Conservation (phyloP, 2,113 vertebrate genomes). For the Anguilla japonica region DNA sequence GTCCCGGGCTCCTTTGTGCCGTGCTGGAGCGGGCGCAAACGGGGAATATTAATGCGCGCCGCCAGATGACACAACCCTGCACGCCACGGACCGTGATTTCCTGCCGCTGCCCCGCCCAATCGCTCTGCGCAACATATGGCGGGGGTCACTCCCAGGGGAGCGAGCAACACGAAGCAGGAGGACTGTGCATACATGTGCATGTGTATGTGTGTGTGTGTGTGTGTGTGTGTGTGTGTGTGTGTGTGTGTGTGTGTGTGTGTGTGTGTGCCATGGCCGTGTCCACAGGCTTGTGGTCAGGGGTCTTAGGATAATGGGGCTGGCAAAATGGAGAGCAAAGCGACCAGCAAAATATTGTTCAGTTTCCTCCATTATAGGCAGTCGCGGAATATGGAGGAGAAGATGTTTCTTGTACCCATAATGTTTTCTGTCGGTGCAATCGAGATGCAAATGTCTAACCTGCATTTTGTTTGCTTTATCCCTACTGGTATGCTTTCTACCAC, state of each 20-base stretch:
- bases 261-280: slow-evolving; percentile 3
- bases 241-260: not conserved
- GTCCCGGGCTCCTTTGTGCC: not conserved
- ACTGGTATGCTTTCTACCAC: too few relatives aligned
- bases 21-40: not conserved
- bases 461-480: too few relatives aligned
- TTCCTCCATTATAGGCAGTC: too few relatives aligned
- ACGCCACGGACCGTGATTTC: not conserved
- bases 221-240: not conserved
- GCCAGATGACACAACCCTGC: not conserved
- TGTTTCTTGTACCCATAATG: too few relatives aligned
- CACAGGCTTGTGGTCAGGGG: not conserved
- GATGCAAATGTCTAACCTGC: too few relatives aligned
- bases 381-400: too few relatives aligned
- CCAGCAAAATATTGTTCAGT: too few relatives aligned
- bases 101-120: not conserved
- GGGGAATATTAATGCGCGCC: not conserved
- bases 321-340: too few relatives aligned
- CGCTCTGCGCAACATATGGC: not conserved
- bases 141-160: not conserved
- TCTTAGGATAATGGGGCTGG: too few relatives aligned
- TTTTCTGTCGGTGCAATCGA: too few relatives aligned
- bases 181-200: not conserved
- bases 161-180: not conserved
- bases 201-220: not conserved